These are phyloP conservation scores for Incurvaria masculella DNA, from an alignment of 2,888 invertebrate genomes.

Conservation along the genomic window DNA sequence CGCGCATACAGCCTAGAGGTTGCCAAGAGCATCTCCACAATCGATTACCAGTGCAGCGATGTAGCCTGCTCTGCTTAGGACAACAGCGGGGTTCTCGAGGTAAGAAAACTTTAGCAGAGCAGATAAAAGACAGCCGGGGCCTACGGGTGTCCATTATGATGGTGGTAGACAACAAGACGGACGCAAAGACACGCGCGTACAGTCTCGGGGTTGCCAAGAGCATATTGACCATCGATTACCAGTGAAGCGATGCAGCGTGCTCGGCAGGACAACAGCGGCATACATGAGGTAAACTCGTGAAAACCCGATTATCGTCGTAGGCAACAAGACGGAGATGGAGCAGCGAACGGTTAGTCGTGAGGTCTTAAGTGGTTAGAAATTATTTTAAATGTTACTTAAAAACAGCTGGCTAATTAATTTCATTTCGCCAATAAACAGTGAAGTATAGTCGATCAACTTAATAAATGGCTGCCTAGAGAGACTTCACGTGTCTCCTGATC, in stretches of 20 bases:
- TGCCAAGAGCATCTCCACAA: slow-evolving; percentile 34
- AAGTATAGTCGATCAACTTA: too few species aligned
- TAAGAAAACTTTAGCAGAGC: background rate
- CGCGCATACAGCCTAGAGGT: slow-evolving; percentile 32
- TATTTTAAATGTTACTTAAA: too few species aligned
- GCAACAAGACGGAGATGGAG: slow-evolving; percentile 61
- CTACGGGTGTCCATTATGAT: slow-evolving; percentile 62
- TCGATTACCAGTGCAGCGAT: slow-evolving; percentile 52
- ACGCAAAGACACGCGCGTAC: slow-evolving; percentile 33
- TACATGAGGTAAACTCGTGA: slow-evolving; percentile 32
- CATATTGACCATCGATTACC: slow-evolving; percentile 46
- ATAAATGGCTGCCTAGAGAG: too few species aligned
- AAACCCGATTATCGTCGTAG: slow-evolving; percentile 71
- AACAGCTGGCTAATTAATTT: too few species aligned
- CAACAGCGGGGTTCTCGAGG: slow-evolving; percentile 36
- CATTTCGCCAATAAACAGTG: too few species aligned
- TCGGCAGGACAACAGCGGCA: slow-evolving; percentile 50
- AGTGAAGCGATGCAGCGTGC: slow-evolving; percentile 49
- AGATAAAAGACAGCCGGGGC: slow-evolving; percentile 44
- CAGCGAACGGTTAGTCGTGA: slow-evolving; percentile 28
- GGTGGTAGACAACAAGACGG: slow-evolving; percentile 68
- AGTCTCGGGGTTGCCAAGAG: slow-evolving; percentile 32
- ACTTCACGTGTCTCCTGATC: too few species aligned
- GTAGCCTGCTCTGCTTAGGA: slow-evolving; percentile 52
- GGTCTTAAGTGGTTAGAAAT: too few species aligned